phyloP scores from a whole-genome alignment of 2,113 vertebrate species.

The Elanus axillaris region DNA sequence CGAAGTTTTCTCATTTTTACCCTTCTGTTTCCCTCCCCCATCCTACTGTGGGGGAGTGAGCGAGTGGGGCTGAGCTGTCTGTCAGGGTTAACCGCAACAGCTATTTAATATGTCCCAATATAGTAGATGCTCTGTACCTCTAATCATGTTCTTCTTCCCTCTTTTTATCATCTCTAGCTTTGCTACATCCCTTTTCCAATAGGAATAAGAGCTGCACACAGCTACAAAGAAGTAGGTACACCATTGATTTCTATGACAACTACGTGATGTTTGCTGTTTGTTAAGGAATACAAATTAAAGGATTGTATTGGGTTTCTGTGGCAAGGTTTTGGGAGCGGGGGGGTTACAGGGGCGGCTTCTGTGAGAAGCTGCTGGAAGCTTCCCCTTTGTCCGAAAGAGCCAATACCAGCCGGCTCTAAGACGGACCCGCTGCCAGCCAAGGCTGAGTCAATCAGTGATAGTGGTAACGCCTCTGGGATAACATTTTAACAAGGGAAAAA shows the following conservation, averaged over 20 bases:
- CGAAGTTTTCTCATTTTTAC: not conserved
- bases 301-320: too few relatives aligned
- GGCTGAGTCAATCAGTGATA: too few relatives aligned
- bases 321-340: too few relatives aligned
- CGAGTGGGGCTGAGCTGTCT: rapidly evolving
- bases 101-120: not conserved
- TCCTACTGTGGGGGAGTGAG: not conserved
- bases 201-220: not conserved
- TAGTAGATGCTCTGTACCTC: not conserved
- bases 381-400: too few relatives aligned
- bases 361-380: too few relatives aligned
- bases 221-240: not conserved
- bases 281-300: not conserved
- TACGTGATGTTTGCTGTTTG: not conserved
- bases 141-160: not conserved
- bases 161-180: not conserved
- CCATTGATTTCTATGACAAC: not conserved
- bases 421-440: too few relatives aligned
- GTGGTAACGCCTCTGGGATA: too few relatives aligned
- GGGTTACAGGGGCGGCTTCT: too few relatives aligned
- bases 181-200: not conserved
- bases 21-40: not conserved
- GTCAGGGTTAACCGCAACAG: rapidly evolving
- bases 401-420: too few relatives aligned
- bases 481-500: too few relatives aligned